Evolutionary conservation across 2,797 vertebrate genomes (phyloP).

Genomic region (Bradypus variegatus): DNA sequence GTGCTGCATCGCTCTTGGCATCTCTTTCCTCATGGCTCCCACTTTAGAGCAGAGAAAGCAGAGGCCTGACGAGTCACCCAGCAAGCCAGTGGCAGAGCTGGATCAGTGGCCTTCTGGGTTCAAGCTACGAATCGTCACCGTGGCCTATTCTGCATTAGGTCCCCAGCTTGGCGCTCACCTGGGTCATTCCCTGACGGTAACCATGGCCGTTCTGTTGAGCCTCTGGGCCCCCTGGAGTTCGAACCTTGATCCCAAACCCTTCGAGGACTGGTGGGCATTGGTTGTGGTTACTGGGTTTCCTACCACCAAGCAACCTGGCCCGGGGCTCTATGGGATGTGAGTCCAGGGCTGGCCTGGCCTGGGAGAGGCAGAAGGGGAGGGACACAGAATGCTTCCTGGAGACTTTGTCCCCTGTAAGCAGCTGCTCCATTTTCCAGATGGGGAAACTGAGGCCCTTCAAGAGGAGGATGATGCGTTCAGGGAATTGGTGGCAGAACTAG

Average conservation of each 20-base stretch:
- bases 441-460: constrained; percentile 7
- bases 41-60: not conserved
- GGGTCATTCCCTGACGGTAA: not conserved
- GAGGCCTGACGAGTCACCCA: not conserved
- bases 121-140: not conserved
- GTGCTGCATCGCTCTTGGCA: not conserved
- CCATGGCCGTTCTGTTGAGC: not conserved
- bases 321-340: not conserved
- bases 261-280: not conserved
- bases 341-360: not conserved
- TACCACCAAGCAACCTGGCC: not conserved
- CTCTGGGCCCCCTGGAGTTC: not conserved
- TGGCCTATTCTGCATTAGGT: not conserved
- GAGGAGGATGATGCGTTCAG: not conserved
- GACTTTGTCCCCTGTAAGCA: not conserved
- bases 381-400: not conserved
- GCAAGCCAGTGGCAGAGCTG: not conserved
- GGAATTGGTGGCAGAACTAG: not conserved
- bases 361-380: not conserved
- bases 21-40: not conserved
- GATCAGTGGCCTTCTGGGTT: not conserved
- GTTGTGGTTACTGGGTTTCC: not conserved
- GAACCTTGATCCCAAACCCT: not conserved
- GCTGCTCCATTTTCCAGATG: not conserved
- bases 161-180: not conserved